These are phyloP conservation scores for Micromys minutus DNA, from an alignment of 2,113 vertebrate species.

Conservation along the genomic window DNA sequence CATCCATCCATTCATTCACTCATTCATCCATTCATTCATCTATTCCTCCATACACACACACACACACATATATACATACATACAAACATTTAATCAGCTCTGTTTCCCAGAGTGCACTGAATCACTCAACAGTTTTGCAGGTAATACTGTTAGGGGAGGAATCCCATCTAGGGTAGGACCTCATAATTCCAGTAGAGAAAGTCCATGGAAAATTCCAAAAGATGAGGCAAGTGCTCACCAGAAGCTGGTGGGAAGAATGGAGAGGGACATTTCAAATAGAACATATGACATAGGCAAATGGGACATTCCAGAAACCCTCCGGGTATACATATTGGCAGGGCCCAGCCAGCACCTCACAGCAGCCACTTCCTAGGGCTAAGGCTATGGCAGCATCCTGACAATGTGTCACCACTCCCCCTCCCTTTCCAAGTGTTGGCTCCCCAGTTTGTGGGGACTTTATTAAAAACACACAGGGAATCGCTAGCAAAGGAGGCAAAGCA, in stretches of 20 bases:
- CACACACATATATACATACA: too few relatives aligned
- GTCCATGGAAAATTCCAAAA: constrained; percentile 13
- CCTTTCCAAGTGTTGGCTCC: constrained; percentile 82
- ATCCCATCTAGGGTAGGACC: neutral
- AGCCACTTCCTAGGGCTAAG: constrained; percentile 20
- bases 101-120: neutral
- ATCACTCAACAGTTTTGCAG: neutral
- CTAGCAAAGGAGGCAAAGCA: constrained; percentile 62
- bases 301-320: constrained; percentile 38
- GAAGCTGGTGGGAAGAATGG: neutral
- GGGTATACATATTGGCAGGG: neutral
- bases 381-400: constrained; percentile 29
- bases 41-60: neutral
- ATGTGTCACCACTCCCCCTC: constrained; percentile 77
- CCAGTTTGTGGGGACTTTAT: constrained; percentile 86
- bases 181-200: neutral
- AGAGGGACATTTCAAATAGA: neutral
- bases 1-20: too few relatives aligned
- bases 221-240: neutral
- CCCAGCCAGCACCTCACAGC: neutral
- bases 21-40: neutral
- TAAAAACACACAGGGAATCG: constrained; percentile 87
- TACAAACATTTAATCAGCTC: too few relatives aligned
- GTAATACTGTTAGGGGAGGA: neutral
- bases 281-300: neutral